Base-by-base conservation (phyloP, 2,888 invertebrate species). In the Caenorhabditis uteleia region DNA sequence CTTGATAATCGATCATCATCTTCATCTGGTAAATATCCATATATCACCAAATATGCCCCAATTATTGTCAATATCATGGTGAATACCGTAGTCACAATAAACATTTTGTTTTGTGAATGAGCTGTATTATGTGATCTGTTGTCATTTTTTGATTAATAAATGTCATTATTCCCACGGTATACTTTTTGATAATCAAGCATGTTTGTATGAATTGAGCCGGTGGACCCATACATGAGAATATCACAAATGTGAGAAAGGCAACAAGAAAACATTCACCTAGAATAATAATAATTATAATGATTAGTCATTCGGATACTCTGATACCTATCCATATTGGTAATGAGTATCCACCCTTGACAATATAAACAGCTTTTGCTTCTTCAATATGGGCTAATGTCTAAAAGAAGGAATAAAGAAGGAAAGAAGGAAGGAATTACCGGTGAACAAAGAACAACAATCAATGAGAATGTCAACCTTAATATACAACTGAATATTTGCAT, bases 181-280 rank as follows among this genome's bases (percentile, higher is more conserved):
- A 60, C 60, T 49, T 49, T n/a, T 48, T 51, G 7, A 60, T 34
- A 21, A 54, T 54, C 20, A 46, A 48, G 26, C 34, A 44, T 21
- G 48, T 46, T 55, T 60, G 60, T 25, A 49, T 34, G 45, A 60
- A 60, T 26, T 60, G 60, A 45, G 49, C 54, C 20, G 60, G 60
- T 5, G 60, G 54, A 27, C 60, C 60, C 39, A 48, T 27, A 29
- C 60, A 60, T 1, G 54, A 54, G 25, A 60, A 60, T 2, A 60
- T 55, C 23, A 60, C 49, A 23, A 60, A 55, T 26, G 54, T 48
- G 27, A 54, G 43, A 16, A 59, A 59, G 2, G 48, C 39, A 4
- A 59, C 48, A 3, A 60, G 53, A 23, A 60, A 36, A 14, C 29
- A 36, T n/a, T 27, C 25, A 8, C 60, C 60, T 60, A n/a, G n/a